Base-by-base conservation (phyloP, 2,888 invertebrate species). In the Linnaemya vulpina region DNA sequence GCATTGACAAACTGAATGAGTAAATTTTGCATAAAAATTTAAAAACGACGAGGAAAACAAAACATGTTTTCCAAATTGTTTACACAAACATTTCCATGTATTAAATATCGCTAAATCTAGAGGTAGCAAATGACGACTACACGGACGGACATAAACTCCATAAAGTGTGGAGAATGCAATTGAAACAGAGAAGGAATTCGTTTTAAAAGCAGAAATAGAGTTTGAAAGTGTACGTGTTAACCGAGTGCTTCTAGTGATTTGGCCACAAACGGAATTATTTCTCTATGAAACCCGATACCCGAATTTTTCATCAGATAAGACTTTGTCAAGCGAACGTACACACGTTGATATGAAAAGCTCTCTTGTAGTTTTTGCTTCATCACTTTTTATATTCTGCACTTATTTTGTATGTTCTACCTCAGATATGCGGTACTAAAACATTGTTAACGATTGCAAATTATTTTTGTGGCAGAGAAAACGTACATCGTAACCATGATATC, bases 1-100 rank as follows among this genome's bases (percentile, higher is more conserved):
- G 7, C 40, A n/a, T 13, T 15, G 3, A 58, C n/a, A 58, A 10
- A 3, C 10, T 51, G 53, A 38, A 30, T 43, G 43, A 35, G 20
- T 46, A 53, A 73, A 84, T 74, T 81, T 81, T 84, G 73, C 80
- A 84, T 84, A 76, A 62, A 30, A 77, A 77, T 84, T 68, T n/a
- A 38, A 73, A 71, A 73, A 49, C 30, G 49, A 60, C 68, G 81
- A 62, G 75, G 25, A 75, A 80, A 73, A 73, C 79, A 53, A 81
- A 81, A 81, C 74, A 62, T 75, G 81, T 81, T 75, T 68, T 62
- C 17, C 53, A 81, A 81, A 81, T 81, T 81, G 75, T 75, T 53
- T 70, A 62, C 68, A 68, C 62, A 67, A 81, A 81, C 67, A 68
- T 68, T 67, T 79, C 55, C 55, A 63, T 53, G 53, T 68, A 62